Percentiles rank a stretch among this genome's conserved stretches.
phyloP scores from a whole-genome alignment of 2,888 invertebrate species.

The Rhimphoctona megacephalus region DNA sequence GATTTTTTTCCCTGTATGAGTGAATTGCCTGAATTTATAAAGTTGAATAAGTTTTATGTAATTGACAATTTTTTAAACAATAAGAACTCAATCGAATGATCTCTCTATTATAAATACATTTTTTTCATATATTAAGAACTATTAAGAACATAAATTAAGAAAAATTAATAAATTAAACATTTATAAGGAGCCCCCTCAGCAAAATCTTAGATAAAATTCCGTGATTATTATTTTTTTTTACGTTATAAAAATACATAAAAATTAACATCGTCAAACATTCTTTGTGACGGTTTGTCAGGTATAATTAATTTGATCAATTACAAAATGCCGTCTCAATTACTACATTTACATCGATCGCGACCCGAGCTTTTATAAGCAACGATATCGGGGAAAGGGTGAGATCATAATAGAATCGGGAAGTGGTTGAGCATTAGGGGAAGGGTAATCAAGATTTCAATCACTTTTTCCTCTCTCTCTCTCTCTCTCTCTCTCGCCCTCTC shows the following conservation, averaged over 20 bases:
- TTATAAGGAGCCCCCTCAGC: background rate
- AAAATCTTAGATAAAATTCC: no score
- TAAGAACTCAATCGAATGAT: no score
- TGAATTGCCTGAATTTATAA: no score
- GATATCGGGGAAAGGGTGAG: slow-evolving; percentile 5
- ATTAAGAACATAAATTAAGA: background rate
- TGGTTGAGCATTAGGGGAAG: slow-evolving; percentile 41
- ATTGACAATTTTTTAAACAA: no score
- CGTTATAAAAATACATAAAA: background rate
- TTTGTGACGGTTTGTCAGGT: background rate
- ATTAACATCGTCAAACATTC: background rate
- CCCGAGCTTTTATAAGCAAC: slow-evolving; percentile 10
- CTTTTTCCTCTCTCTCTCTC: slow-evolving; percentile 44
- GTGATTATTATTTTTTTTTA: background rate
- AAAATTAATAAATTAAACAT: background rate
- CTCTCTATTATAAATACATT: no score
- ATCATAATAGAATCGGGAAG: slow-evolving; percentile 61
- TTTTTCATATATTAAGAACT: background rate
- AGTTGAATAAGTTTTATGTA: no score
- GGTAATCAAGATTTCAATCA: slow-evolving; percentile 66
- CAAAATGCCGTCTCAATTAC: slow-evolving; percentile 20
- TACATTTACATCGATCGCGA: slow-evolving; percentile 37
- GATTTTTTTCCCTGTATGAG: background rate
- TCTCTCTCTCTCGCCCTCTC: background rate
- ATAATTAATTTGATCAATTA: slow-evolving; percentile 20